phyloP scores from a whole-genome alignment of 2,888 invertebrate genomes.

The Drosophila conformis region DNA sequence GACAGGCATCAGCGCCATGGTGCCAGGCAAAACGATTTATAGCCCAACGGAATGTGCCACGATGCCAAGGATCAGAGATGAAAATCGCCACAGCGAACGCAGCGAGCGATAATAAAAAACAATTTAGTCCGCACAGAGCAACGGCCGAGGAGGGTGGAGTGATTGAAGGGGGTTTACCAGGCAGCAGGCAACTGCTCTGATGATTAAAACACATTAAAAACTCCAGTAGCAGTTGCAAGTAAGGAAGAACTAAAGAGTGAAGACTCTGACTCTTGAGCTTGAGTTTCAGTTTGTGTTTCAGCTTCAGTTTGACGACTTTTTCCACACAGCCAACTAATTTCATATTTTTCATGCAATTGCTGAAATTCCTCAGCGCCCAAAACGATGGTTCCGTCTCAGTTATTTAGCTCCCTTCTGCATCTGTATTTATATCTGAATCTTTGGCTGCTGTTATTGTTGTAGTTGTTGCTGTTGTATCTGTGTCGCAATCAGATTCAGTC shows the following conservation, averaged over 20 bases:
- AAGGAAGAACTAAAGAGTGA: constrained; percentile 5
- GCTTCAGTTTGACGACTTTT: constrained; percentile 58
- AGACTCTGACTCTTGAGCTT: constrained; percentile 18
- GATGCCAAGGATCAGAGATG: constrained; percentile 73
- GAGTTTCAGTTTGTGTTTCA: constrained; percentile 14
- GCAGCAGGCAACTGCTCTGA: constrained; percentile 57
- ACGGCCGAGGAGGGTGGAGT: neutral
- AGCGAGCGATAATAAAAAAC: constrained; percentile 69
- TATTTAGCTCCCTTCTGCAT: constrained; percentile 13
- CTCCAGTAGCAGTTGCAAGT: constrained; percentile 80
- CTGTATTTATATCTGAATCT: constrained; percentile 22
- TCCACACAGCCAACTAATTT: constrained; percentile 80
- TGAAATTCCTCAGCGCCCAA: constrained; percentile 73
- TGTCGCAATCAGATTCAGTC: constrained; percentile 73
- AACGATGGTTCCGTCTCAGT: constrained; percentile 29
- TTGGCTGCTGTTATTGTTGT: neutral
- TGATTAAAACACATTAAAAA: constrained; percentile 85
- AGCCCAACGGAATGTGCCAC: constrained; percentile 77
- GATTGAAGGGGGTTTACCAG: neutral
- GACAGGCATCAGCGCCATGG: constrained; percentile 67
- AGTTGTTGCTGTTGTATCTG: constrained; percentile 51
- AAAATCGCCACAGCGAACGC: constrained; percentile 50
- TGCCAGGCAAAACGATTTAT: constrained; percentile 80
- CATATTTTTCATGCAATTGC: constrained; percentile 84
- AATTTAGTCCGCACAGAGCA: constrained; percentile 51